Base-by-base conservation (phyloP, 2,113 vertebrate genomes). In the Gallinago undulata region DNA sequence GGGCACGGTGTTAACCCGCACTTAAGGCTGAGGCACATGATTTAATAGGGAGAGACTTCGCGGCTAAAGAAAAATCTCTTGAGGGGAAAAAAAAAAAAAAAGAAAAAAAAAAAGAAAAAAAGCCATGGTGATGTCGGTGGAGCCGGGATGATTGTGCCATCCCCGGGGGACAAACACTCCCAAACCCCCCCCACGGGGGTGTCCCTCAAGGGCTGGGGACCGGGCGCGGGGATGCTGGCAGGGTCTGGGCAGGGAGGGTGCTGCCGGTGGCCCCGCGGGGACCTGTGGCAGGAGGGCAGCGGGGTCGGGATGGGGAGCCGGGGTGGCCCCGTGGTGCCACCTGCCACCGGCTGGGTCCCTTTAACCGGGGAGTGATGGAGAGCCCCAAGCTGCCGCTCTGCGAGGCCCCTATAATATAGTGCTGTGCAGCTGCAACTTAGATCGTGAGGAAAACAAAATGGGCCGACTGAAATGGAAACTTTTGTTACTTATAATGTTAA, bases 401-500 rank as follows among this genome's bases (percentile, higher is more conserved):
- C 7, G 33, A 89, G 95, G 96, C 16, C 95, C 92, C 96, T 93
- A 27, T 96, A 95, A 96, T 96, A 87, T 94, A 96, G 97, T 96
- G 90, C 96, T 91, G 88, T 97, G 97, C 97, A 97, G 97, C 97
- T 97, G 97, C 97, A 94, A 97, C 97, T 97, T 96, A 94, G 96
- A 97, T 95, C 89, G 89, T 91, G 92, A 96, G 95, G 92, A 94
- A 97, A 97, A 96, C 93, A 96, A 95, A 97, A 96, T 93, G 94
- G 97, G 96, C 93, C 93, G 97, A 97, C 97, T 97, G 97, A 97
- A 97, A 97, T 97, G 97, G 97, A 97, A 97, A 97, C 97, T 97
- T 97, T 97, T 97, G 97, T 97, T 97, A 97, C 96, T 97, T 97
- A 97, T 97, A 97, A 97, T 97, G 97, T 97, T 97, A 97, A 97